Evolutionary conservation across 2,113 vertebrate species (phyloP), one percentile per base, ranked within the genome.

Genomic region (Butorides virescens): DNA sequence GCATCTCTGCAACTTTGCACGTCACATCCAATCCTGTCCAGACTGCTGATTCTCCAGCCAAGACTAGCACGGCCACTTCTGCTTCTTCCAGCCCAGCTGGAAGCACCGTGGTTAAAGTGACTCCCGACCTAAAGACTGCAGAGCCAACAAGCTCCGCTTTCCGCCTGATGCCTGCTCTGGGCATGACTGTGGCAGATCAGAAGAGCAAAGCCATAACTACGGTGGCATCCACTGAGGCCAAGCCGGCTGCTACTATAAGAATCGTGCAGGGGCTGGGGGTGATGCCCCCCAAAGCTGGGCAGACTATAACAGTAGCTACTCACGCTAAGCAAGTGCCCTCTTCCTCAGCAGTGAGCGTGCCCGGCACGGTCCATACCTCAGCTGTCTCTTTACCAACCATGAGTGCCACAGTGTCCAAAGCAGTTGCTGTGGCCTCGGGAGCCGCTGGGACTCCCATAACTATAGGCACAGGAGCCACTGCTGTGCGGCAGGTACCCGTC

Each of bases 181-280:
- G 99, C 2, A 97, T 99, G 92, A 98, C 98, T 4, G 78, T 99
- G 95, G 98, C 99, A 2, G 99, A 99, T 83, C 99, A 99, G 95
- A 99, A 99, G 94, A 96, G 98, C 49, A 98, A 99, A 88, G 97
- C 97, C 82, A 97, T 99, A 86, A 98, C 98, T 16, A 98, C 98
- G 0, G 98, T 98, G 67, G 97, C 98, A 15, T 98, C 99, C 8
- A 98, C 98, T 0, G 99, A 99, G 95, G 96, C 98, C 13, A 99
- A 99, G 90, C 98, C 98, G 0, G 98, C 98, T 2, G 98, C 99
- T 87, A 99, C 99, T 0, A 99, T 99, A 86, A 98, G 99, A 65
- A 99, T 99, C 14, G 99, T 99, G 96, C 99, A 99, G 16, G 99
- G 99, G 21, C 97, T 99, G 42, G 99, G 99, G 2, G 98, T 99